Evolutionary conservation across 2,113 vertebrate genomes (phyloP).

Genomic region (Hippolais icterina): DNA sequence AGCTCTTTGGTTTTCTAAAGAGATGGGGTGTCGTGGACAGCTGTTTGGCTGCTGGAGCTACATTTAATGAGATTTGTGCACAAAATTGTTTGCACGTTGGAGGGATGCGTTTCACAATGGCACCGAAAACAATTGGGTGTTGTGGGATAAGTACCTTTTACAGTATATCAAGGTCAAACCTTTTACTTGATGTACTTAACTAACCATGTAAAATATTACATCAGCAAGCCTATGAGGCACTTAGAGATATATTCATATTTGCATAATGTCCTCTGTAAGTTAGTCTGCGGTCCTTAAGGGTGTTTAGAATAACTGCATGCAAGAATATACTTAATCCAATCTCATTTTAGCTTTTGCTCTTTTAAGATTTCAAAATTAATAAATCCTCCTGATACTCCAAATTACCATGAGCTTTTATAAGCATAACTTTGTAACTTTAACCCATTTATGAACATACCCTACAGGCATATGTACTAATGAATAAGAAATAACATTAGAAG

Average conservation of each 20-base stretch:
- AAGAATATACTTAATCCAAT: constrained; percentile 99
- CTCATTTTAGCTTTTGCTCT: constrained; percentile 95
- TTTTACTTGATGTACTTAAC: constrained; percentile 86
- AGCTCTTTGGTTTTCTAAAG: constrained; percentile 50
- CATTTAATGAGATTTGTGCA: constrained; percentile 58
- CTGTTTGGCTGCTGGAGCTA: constrained; percentile 47
- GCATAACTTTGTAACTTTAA: constrained; percentile 99
- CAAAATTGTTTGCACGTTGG: constrained; percentile 47
- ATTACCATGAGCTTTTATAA: constrained; percentile 95
- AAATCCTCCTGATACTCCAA: constrained; percentile 93
- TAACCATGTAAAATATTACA: constrained; percentile 87
- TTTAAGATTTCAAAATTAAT: constrained; percentile 99
- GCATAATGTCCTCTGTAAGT: constrained; percentile 99
- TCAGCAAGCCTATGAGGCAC: constrained; percentile 86
- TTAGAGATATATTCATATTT: constrained; percentile 87
- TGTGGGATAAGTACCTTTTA: constrained; percentile 82
- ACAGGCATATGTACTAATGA: constrained; percentile 99
- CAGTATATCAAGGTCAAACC: constrained; percentile 82
- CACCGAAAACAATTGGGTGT: constrained; percentile 69
- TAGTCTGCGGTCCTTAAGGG: constrained; percentile 93
- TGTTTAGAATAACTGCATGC: constrained; percentile 96
- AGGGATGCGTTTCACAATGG: constrained; percentile 52
- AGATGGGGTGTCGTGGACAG: constrained; percentile 1
- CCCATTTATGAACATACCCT: constrained; percentile 97
- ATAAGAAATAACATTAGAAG: constrained; percentile 99